These are phyloP conservation scores for Saccostrea glomerata DNA, from an alignment of 1,140 invertebrate species.

Conservation along the genomic window DNA sequence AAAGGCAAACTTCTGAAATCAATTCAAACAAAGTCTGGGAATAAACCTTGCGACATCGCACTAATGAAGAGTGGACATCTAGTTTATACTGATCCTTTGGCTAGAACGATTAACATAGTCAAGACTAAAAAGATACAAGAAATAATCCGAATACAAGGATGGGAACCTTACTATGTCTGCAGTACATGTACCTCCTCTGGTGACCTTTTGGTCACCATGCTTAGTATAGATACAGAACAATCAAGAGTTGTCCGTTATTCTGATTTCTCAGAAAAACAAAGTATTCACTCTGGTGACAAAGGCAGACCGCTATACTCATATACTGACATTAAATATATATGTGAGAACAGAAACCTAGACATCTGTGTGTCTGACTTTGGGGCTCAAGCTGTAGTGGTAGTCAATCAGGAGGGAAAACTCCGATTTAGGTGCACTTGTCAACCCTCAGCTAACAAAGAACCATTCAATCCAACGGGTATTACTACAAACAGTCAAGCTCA, in stretches of 20 bases:
- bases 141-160: neutral
- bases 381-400: neutral
- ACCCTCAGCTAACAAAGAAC: neutral
- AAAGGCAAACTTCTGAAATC: neutral
- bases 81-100: neutral
- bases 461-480: neutral
- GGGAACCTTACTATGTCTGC: neutral
- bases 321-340: neutral
- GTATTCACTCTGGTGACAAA: neutral
- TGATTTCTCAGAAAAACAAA: neutral
- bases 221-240: neutral
- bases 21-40: neutral
- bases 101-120: neutral
- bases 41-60: neutral
- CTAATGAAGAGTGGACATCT: neutral
- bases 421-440: neutral
- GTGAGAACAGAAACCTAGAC: neutral
- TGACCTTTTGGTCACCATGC: neutral
- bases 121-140: neutral
- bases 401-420: neutral
- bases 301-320: neutral
- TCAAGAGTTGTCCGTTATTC: neutral
- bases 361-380: neutral
- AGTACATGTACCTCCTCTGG: neutral
- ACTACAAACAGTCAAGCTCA: neutral